phyloP scores from a whole-genome alignment of 2,888 invertebrate genomes.

The Chloroclystis v-ata region DNA sequence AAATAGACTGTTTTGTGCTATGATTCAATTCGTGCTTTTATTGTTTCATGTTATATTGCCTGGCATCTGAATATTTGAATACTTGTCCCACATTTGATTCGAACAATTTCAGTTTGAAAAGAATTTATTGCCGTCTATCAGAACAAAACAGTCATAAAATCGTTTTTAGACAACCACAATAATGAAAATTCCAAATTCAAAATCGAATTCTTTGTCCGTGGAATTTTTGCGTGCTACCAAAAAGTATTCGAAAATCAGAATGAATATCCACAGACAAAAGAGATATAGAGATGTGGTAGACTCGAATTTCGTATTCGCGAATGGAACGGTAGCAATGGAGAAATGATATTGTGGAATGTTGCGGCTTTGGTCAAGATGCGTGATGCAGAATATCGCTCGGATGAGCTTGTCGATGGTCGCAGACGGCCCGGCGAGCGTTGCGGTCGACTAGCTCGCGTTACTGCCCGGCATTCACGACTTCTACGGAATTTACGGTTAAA shows the following conservation, averaged over 20 bases:
- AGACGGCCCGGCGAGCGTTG: constrained; percentile 17
- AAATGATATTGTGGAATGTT: constrained; percentile 19
- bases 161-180: constrained; percentile 18
- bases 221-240: constrained; percentile 24
- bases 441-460: constrained; percentile 14
- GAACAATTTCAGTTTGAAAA: constrained; percentile 4
- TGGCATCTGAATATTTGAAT: constrained; percentile 1
- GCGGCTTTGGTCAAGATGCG: constrained; percentile 39
- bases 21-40: neutral
- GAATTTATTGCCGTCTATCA: constrained; percentile 24
- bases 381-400: constrained; percentile 26
- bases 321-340: constrained; percentile 9
- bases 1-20: neutral
- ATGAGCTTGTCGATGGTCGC: constrained; percentile 8
- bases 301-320: constrained; percentile 11
- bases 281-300: neutral
- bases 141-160: constrained; percentile 24
- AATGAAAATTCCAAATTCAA: constrained; percentile 15
- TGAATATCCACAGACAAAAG: neutral
- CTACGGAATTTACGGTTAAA: constrained; percentile 2
- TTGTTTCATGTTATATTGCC: constrained; percentile 14
- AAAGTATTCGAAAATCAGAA: constrained; percentile 16
- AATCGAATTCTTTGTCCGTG: constrained; percentile 14
- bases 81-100: constrained; percentile 2
- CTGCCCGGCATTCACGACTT: neutral